phyloP scores from a whole-genome alignment of 2,113 vertebrate species.

The Epinephelus lanceolatus region DNA sequence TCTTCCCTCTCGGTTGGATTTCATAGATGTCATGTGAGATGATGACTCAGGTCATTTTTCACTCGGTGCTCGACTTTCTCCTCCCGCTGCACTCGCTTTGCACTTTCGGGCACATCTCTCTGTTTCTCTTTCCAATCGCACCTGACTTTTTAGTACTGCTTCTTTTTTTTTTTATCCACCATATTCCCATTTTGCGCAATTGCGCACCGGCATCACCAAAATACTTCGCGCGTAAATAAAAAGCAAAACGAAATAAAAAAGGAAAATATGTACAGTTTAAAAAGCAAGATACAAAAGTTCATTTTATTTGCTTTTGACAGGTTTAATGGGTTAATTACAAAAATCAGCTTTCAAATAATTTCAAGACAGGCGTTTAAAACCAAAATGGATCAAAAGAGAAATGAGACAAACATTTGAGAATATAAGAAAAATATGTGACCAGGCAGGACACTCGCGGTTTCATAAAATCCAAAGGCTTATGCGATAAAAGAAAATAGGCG shows the following conservation, averaged over 20 bases:
- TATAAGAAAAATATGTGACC: slow-evolving; percentile 35
- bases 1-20: slow-evolving; percentile 30
- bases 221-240: neutral
- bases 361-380: slow-evolving; percentile 26
- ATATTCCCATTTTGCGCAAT: neutral
- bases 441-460: slow-evolving; percentile 33
- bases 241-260: neutral
- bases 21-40: slow-evolving; percentile 46
- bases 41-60: slow-evolving; percentile 56
- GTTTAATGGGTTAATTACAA: slow-evolving; percentile 57
- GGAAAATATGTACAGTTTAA: neutral
- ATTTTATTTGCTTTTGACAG: slow-evolving; percentile 60
- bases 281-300: slow-evolving; percentile 46
- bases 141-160: neutral
- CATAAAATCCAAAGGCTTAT: slow-evolving; percentile 45
- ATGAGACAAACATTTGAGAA: slow-evolving; percentile 8
- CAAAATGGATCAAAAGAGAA: slow-evolving; percentile 24
- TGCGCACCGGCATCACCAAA: neutral
- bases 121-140: neutral
- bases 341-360: slow-evolving; percentile 28
- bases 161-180: neutral
- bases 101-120: slow-evolving; percentile 13
- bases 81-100: slow-evolving; percentile 26
- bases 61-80: slow-evolving; percentile 48
- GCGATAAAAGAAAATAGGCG: slow-evolving; percentile 40